Base-by-base conservation (phyloP, 2,113 vertebrate species). In the Siphamia tubifer region DNA sequence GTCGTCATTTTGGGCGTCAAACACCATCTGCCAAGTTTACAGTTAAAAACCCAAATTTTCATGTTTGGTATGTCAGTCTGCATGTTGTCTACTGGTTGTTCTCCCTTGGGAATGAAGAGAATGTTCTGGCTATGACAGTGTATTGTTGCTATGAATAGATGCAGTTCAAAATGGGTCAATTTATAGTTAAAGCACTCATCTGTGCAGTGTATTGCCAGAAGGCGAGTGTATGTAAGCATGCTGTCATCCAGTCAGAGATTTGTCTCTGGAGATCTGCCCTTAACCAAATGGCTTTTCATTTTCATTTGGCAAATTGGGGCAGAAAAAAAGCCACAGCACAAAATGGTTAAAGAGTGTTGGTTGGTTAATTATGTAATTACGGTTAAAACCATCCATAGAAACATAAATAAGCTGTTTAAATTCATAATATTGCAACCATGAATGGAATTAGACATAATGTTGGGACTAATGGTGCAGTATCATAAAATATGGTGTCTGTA, bases 141-240 rank as follows among this genome's bases (percentile, higher is more conserved):
- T 60, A 62, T 86, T 85, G 81, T 83, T 76, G 70, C 85, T 90
- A 90, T 83, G 84, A 90, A 92, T 90, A 92, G 85, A 74, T 7
- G 34, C 30, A 66, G 80, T 87, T 79, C 34, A 80, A 92, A 92
- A 84, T 91, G 84, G 91, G 91, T 88, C 88, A 86, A 81, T 88
- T 89, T 87, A 87, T 90, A 51, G 83, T 85, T 64, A 83, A 84
- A 81, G 86, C 90, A 86, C 72, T 91, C 83, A 87, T 86, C 88
- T 87, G 91, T 87, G 84, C 79, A 75, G 70, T 60, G 69, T 65
- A 54, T 84, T 55, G 80, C 90, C 90, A 91, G 83, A 87, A 90
- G 91, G 86, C 74, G 27, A 87, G 76, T 71, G 80, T 80, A 87
- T 86, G 84, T 82, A 88, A 85, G 86, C 86, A 84, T 84, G 79